Base-by-base conservation (phyloP, 2,113 vertebrate genomes). In the Rhagologus leucostigma region DNA sequence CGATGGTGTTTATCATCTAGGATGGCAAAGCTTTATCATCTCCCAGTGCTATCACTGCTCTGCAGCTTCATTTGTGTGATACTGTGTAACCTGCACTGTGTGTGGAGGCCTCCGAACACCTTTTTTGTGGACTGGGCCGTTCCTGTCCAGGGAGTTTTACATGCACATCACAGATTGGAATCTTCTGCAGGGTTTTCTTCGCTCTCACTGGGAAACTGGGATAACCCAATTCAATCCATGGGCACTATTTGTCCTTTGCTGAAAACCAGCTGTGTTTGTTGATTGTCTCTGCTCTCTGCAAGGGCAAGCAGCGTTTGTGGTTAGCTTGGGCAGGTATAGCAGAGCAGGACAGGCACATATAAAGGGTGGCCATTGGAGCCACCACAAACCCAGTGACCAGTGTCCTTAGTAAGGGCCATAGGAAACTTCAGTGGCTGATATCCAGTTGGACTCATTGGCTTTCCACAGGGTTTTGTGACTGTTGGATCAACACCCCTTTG, bases 1-100 rank as follows among this genome's bases (percentile, higher is more conserved):
- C 0, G 0, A 53, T 33, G 77, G 70, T 92, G 94, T 94, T 97
- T 87, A 91, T 97, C 95, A 94, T 91, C 41, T 53, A 37, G 86
- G 95, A 95, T 3, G 6, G 84, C 62, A 68, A 73, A 93, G 81
- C 81, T 96, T 96, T 93, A 82, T 95, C 93, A 96, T 79, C 10
- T 30, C 44, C 65, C 24, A 56, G 30, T 56, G 83, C 35, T 68
- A 84, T 60, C 65, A 53, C 37, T 27, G 22, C 73, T 76, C 68
- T 89, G 50, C 39, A 92, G 71, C 79, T 90, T 69, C 55, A 4
- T 80, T 70, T 64, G 11, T 75, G 35, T 89, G 63, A 26, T 69
- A 11, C 29, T 79, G 19, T 74, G 90, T 68, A 37, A 59, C 63
- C 27, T 47, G 11, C 30, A 10, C 5, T 47, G 5, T 65, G 19